Evolutionary conservation across 2,113 vertebrate species (phyloP).

Genomic region (Elephantulus edwardii): DNA sequence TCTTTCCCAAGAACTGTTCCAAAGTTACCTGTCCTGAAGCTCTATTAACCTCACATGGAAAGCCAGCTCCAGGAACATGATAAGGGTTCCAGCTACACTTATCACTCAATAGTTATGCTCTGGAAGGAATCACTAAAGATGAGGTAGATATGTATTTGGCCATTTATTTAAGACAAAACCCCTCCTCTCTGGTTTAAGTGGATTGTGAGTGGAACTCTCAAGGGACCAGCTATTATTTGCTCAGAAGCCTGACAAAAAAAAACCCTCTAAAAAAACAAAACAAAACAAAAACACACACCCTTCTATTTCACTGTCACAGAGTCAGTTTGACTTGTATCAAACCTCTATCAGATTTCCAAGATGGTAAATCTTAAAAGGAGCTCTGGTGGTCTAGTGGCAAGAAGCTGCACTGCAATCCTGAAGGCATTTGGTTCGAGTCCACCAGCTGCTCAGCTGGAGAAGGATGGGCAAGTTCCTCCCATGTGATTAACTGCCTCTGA

Average conservation of each 20-base stretch:
- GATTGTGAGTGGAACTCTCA: background rate
- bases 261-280: too few relatives aligned
- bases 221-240: background rate
- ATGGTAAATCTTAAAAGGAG: too few relatives aligned
- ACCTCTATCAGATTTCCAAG: too few relatives aligned
- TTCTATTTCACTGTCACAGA: too few relatives aligned
- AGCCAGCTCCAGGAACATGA: background rate
- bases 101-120: background rate
- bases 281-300: too few relatives aligned
- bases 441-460: too few relatives aligned
- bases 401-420: too few relatives aligned
- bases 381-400: too few relatives aligned
- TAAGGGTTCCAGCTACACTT: background rate
- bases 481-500: too few relatives aligned
- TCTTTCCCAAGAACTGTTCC: background rate
- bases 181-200: background rate
- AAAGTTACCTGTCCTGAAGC: conserved; percentile 25
- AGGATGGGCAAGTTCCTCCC: too few relatives aligned
- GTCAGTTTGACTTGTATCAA: too few relatives aligned
- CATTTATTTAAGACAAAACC: background rate
- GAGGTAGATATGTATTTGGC: background rate
- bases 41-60: background rate
- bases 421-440: too few relatives aligned
- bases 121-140: background rate
- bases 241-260: background rate